Evolutionary conservation across 2,797 vertebrate species (phyloP), one percentile per base, ranked within the genome.

Genomic region (Neopelma chrysocephalum): DNA sequence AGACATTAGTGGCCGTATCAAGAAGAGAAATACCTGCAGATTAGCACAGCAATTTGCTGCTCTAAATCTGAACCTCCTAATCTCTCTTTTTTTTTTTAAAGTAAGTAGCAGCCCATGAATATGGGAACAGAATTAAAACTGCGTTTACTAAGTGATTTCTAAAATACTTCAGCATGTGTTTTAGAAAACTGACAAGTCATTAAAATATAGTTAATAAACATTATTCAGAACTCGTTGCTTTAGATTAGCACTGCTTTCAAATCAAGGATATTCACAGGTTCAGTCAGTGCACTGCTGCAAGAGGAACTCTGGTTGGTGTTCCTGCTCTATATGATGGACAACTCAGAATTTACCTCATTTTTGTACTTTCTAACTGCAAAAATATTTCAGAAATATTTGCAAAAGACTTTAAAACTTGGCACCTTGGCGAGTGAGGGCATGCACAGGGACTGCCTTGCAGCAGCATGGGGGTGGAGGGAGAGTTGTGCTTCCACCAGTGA

Each of bases 11-110:
- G 87, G 95, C 66, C 11, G 0, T 94, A 96, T 97, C 95, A 90
- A 95, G 96, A 97, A 96, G 91, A 98, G 96, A 97, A 97, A 98
- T 96, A 97, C 96, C 95, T 96, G 94, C 93, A 96, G 94, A 97
- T 97, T 97, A 97, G 96, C 85, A 87, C 82, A 91, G 70, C 89
- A 96, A 97, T 98, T 97, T 97, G 91, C 96, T 98, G 96, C 95
- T 97, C 87, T 93, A 96, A 97, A 96, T 93, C 79, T 79, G 91
- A 97, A 96, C 92, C 71, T 71, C 85, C 93, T 97, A 95, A 97
- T 97, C 83, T 97, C 93, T 91, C 42, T 82, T 68, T 86, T 84
- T 93, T 94, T 89, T 94, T 85, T 60, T 22, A 2, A 95, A 93
- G 43, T 85, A 97, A 97, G 84, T 87, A 96, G 68, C 96, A 92